Base-by-base conservation (phyloP, 2,888 invertebrate genomes). In the Adelognathus sp. region DNA sequence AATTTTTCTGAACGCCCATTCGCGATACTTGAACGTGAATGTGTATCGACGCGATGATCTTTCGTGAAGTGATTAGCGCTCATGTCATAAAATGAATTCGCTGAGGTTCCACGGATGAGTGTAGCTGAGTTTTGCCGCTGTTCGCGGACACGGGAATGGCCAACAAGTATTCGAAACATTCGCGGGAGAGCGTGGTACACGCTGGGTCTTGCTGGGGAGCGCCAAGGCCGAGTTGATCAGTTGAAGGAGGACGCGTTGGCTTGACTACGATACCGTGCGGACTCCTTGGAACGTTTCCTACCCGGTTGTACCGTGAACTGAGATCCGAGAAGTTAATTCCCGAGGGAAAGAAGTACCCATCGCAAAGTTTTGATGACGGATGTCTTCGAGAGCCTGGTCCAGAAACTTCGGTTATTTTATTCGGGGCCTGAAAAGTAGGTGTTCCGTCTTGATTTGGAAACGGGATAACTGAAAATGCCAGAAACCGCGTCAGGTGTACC, bases 201-300 rank as follows among this genome's bases (percentile, higher is more conserved):
- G 56, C 39, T 31, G 21, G 54, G 31, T 63, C 67, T 64, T 54
- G 60, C 50, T 67, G 75, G 67, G 27, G 79, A 72, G 76, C 77
- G 81, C 79, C 81, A 81, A 81, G 81, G 81, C 69, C 81, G 77
- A 64, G 77, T 75, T 24, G 72, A 44, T n/a, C n/a, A 66, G 56
- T 36, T 60, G 67, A 73, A 76, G 79, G 79, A 81, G 81, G 81
- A 79, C 81, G 79, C 77, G 33, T 69, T 71, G 52, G 54, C 21
- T 50, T 64, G 39, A 33, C 66, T 64, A 24, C 36, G 27, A 27
- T 16, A 39, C 39, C 18, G 44, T 54, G 61, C 41, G 27, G 33
- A 31, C 70, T 31, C 14, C 2, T 16, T 9, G n/a, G n/a, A n/a
- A n/a, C n/a, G n/a, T n/a, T n/a, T n/a, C n/a, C n/a, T n/a, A n/a